A percentile compares a stretch with the other conserved stretches of the same genome.
These are phyloP conservation scores for Eutrigla gurnardus DNA, from an alignment of 2,797 vertebrate species.

Conservation along the genomic window DNA sequence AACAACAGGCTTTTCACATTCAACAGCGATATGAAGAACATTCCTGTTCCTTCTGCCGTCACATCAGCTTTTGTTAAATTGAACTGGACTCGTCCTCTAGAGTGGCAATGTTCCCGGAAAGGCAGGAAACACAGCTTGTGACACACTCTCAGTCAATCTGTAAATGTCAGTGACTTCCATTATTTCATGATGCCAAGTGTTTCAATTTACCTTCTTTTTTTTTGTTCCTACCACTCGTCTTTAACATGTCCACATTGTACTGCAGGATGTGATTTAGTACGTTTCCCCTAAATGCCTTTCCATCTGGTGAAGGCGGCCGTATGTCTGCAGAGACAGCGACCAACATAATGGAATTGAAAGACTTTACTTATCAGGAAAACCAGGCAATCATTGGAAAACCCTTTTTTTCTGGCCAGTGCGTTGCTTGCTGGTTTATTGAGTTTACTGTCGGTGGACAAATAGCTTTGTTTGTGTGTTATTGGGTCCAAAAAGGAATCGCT, in stretches of 20 bases:
- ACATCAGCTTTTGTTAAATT: conserved; percentile 30
- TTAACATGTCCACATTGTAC: background rate
- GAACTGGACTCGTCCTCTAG: conserved; percentile 18
- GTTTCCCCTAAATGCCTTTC: conserved; percentile 18
- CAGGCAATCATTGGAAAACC: conserved; percentile 40
- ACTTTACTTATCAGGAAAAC: conserved; percentile 27
- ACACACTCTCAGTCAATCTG: conserved; percentile 38
- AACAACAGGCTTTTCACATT: background rate
- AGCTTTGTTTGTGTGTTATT: background rate
- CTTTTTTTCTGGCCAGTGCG: background rate
- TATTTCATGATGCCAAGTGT: conserved; percentile 27
- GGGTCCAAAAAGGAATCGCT: background rate
- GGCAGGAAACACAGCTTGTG: background rate
- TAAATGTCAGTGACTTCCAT: conserved; percentile 53
- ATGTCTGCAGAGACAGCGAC: background rate
- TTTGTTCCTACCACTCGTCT: background rate
- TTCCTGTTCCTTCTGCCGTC: background rate
- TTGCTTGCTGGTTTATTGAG: conserved; percentile 10
- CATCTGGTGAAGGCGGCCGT: background rate
- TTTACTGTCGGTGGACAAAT: background rate
- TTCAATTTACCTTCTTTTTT: conserved; percentile 22
- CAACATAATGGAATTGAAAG: conserved; percentile 1
- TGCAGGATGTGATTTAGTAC: conserved; percentile 7
- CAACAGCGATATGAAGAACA: background rate
- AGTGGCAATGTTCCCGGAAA: conserved; percentile 33